Base-by-base conservation (phyloP, 2,888 invertebrate genomes). In the Miltochrista miniata region DNA sequence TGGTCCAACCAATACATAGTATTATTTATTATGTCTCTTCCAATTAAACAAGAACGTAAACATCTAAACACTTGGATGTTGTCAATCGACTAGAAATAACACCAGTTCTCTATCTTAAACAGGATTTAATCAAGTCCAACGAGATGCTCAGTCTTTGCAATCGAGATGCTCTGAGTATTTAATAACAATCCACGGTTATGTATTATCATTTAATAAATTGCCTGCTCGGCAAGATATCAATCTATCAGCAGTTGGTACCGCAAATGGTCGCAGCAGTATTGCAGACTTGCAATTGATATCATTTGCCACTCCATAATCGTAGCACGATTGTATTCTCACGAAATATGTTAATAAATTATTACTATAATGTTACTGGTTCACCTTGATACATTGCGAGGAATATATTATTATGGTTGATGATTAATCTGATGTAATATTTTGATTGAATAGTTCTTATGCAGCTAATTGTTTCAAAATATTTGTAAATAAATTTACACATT, bases 271-370 rank as follows among this genome's bases (percentile, higher is more conserved):
- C 12, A 29, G 37, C 14, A 31, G 30, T 35, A 9, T 12, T 36
- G 34, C 33, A 30, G 15, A 14, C 9, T 35, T 14, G 15, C 37
- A 37, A 24, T 18, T 12, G 11, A 42, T 58, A 53, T 61, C 64
- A 51, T 57, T 66, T 43, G 57, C 57, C 29, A 18, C 11, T 46
- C 50, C 56, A 49, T 49, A 52, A 54, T 51, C 34, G 38, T 46
- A 59, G 49, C 65, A 65, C 65, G 68, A 61, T 24, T 30, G 10
- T 49, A 43, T 55, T 51, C 66, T 50, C 65, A 59, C 65, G 59
- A 51, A 64, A 53, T 67, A 64, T 67, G 56, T 61, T 60, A 59
- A 65, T 59, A 54, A 46, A 51, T 48, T 45, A 54, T 45, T 40
- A 53, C 45, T 33, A 49, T 61, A 51, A 59, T 46, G 57, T 42